Percentiles rank a stretch among this genome's conserved stretches.
Conservation (phyloP, 2,113 vertebrate genomes). For the Scalopus aquaticus region DNA sequence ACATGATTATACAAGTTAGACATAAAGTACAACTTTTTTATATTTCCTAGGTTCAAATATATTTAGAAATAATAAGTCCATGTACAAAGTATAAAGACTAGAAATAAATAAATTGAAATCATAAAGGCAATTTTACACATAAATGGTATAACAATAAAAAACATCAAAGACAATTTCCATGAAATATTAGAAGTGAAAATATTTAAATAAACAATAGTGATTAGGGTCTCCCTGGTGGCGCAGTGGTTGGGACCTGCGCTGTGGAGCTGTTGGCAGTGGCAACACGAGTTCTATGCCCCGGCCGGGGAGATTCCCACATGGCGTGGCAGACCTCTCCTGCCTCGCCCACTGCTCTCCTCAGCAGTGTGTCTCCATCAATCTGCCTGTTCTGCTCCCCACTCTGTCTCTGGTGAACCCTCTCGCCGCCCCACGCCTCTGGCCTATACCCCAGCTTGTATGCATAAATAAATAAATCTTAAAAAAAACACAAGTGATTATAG, state of each 20-base stretch:
- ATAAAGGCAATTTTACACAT: slow-evolving; percentile 10
- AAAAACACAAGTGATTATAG: background rate
- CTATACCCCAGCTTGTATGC: too few relatives aligned
- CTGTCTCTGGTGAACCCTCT: too few relatives aligned
- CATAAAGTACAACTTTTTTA: background rate
- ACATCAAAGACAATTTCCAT: background rate
- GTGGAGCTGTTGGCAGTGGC: too few relatives aligned
- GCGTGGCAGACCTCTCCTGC: too few relatives aligned
- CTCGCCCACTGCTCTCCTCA: too few relatives aligned
- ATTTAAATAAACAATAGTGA: background rate
- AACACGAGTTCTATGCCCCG: too few relatives aligned
- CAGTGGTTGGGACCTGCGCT: too few relatives aligned
- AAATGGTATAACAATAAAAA: slow-evolving; percentile 21
- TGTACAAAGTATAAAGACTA: background rate
- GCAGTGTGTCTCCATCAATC: too few relatives aligned
- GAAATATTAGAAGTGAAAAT: slow-evolving; percentile 29
- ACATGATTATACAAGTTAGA: background rate
- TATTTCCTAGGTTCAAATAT: background rate
- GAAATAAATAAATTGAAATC: slow-evolving; percentile 2
- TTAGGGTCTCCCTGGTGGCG: too few relatives aligned
- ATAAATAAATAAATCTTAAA: background rate
- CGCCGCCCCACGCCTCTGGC: too few relatives aligned
- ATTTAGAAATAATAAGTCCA: slow-evolving; percentile 25
- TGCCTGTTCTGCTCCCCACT: too few relatives aligned
- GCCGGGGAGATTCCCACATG: too few relatives aligned